Percentiles rank a stretch among this genome's conserved stretches.
phyloP scores from a whole-genome alignment of 2,797 vertebrate genomes.

The Poliocrania exsul region DNA sequence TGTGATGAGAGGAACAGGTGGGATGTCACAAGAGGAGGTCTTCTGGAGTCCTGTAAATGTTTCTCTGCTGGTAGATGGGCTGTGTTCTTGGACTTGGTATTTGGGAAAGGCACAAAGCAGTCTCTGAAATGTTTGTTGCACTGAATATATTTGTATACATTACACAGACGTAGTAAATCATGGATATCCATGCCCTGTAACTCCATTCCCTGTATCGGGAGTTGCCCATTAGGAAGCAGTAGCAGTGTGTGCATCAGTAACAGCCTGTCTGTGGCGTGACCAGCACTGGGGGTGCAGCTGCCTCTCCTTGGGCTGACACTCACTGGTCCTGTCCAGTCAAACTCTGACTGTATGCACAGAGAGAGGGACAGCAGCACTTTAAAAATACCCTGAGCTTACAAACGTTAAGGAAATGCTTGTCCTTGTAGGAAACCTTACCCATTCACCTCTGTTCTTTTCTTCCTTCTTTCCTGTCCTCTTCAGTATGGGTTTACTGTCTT shows the following conservation, averaged over 20 bases:
- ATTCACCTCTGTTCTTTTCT: not conserved
- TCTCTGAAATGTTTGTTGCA: not conserved
- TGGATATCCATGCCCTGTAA: not conserved
- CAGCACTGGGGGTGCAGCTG: rapidly evolving
- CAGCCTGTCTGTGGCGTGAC: not conserved
- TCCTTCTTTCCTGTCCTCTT: not conserved
- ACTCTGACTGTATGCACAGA: not conserved
- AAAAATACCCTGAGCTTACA: not conserved
- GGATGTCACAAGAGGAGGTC: not conserved
- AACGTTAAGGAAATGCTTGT: not conserved
- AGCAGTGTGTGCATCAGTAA: not conserved
- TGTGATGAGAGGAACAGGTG: not conserved
- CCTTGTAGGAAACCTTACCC: not conserved
- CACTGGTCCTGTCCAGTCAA: not conserved
- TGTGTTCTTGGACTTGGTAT: not conserved
- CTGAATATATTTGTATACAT: not conserved
- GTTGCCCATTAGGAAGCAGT: not conserved
- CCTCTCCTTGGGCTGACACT: not conserved
- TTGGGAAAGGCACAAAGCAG: not conserved
- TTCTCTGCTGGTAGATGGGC: not conserved
- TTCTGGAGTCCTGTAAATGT: not conserved
- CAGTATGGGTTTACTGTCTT: not conserved
- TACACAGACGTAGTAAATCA: not conserved
- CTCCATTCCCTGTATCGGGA: not conserved
- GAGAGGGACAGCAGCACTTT: not conserved